These are phyloP conservation scores for Macquaria ambigua DNA, from an alignment of 2,113 vertebrate genomes.

Conservation along the genomic window DNA sequence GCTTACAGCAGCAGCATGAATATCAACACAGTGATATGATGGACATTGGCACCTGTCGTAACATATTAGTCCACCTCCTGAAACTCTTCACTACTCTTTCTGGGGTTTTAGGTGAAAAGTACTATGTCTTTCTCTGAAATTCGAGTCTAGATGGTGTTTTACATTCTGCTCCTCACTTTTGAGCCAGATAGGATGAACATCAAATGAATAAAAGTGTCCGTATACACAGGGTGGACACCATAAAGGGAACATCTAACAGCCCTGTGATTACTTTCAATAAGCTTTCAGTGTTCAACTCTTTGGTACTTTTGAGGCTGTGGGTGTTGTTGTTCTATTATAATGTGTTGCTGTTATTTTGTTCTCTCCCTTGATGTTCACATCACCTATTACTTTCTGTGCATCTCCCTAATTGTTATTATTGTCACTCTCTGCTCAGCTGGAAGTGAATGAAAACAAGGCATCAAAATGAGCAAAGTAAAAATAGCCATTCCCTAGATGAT, in stretches of 20 bases:
- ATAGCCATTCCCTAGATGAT: conserved; percentile 68
- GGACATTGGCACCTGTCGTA: conserved; percentile 81
- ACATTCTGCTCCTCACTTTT: conserved; percentile 6
- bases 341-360: conserved; percentile 33
- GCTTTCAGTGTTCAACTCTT: background rate
- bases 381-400: conserved; percentile 42
- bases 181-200: conserved; percentile 16
- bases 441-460: conserved; percentile 66
- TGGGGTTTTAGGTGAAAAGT: conserved; percentile 65
- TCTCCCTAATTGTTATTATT: conserved; percentile 69
- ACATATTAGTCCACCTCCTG: conserved; percentile 69
- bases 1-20: conserved; percentile 71
- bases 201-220: background rate
- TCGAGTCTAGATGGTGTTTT: background rate
- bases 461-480: conserved; percentile 69
- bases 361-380: conserved; percentile 11
- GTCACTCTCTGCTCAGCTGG: conserved; percentile 73
- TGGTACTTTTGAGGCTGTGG: background rate
- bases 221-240: background rate
- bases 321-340: conserved; percentile 2
- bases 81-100: conserved; percentile 55
- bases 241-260: background rate
- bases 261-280: background rate
- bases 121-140: conserved; percentile 42
- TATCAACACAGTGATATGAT: conserved; percentile 78